A percentile compares a stretch with the other conserved stretches of the same genome.
Conservation (phyloP, 23 tunicate species). For the Corella eumyota region DNA sequence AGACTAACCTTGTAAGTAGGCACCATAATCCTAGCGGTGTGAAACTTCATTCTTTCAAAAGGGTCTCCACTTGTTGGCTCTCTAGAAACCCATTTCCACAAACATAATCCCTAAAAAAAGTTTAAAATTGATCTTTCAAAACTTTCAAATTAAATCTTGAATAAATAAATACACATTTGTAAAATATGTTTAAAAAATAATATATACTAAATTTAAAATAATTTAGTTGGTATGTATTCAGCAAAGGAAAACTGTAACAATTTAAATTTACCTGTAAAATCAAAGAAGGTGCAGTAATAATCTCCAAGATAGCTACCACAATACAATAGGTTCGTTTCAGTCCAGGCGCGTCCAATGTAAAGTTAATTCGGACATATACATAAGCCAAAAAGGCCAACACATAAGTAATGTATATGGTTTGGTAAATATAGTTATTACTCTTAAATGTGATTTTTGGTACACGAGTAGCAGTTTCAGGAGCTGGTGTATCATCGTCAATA, state of each 20-base stretch:
- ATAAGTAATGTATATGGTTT: slow-evolving; percentile 57
- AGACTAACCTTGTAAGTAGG: slow-evolving; percentile 91
- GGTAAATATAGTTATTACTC: slow-evolving; percentile 59
- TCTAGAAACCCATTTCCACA: slow-evolving; percentile 94
- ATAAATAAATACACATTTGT: neutral
- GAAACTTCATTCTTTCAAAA: slow-evolving; percentile 68
- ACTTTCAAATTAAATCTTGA: neutral
- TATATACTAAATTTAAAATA: neutral
- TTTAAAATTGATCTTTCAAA: neutral
- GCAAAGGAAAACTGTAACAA: neutral
- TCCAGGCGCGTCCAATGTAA: slow-evolving; percentile 90
- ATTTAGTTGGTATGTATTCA: neutral
- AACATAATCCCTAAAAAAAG: slow-evolving; percentile 60
- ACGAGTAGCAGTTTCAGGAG: slow-evolving; percentile 91
- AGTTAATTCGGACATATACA: slow-evolving; percentile 82
- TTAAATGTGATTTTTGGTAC: slow-evolving; percentile 71
- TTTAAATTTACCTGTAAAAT: slow-evolving; percentile 36
- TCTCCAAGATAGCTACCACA: slow-evolving; percentile 89
- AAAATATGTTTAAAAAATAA: neutral
- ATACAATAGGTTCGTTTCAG: slow-evolving; percentile 90
- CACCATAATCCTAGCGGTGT: slow-evolving; percentile 92
- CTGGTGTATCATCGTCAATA: slow-evolving; percentile 94
- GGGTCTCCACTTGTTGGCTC: slow-evolving; percentile 65
- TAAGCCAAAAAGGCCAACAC: slow-evolving; percentile 78
- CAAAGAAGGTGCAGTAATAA: slow-evolving; percentile 80